These are phyloP conservation scores for Procavia capensis DNA, from an alignment of 2,113 vertebrate genomes.

Conservation along the genomic window DNA sequence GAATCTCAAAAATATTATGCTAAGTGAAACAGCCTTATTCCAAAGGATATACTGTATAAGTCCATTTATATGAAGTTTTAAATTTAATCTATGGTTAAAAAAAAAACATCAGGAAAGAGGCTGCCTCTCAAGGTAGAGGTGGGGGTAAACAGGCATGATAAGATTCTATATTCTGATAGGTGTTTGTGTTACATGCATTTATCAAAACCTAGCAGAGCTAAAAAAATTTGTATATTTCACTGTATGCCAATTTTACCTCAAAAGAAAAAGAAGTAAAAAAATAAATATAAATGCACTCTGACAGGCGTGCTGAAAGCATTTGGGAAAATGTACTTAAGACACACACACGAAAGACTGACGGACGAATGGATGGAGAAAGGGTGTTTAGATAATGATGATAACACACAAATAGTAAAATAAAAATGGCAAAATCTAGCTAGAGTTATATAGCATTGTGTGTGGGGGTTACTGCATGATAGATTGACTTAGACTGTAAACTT, in stretches of 20 bases:
- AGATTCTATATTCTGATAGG: neutral
- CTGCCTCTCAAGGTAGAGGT: neutral
- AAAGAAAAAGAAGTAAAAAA: constrained; percentile 39
- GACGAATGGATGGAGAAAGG: neutral
- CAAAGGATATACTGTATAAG: neutral
- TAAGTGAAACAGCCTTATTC: neutral
- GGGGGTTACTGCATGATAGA: too few species aligned
- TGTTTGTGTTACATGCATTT: neutral
- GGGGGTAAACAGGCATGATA: neutral
- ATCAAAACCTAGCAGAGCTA: constrained; percentile 33
- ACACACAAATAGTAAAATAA: neutral
- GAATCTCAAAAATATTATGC: neutral
- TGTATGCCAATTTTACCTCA: constrained; percentile 2
- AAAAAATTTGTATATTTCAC: neutral
- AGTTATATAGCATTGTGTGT: too few species aligned
- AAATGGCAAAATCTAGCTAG: neutral
- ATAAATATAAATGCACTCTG: neutral
- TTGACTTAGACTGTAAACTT: too few species aligned
- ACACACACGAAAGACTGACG: neutral
- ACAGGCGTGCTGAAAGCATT: neutral
- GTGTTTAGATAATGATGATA: neutral
- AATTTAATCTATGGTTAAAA: constrained; percentile 1
- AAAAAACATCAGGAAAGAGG: neutral
- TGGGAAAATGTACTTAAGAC: constrained; percentile 18
- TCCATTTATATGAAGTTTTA: neutral